phyloP scores from a whole-genome alignment of 2,113 vertebrate species.

The Pteropus alecto region DNA sequence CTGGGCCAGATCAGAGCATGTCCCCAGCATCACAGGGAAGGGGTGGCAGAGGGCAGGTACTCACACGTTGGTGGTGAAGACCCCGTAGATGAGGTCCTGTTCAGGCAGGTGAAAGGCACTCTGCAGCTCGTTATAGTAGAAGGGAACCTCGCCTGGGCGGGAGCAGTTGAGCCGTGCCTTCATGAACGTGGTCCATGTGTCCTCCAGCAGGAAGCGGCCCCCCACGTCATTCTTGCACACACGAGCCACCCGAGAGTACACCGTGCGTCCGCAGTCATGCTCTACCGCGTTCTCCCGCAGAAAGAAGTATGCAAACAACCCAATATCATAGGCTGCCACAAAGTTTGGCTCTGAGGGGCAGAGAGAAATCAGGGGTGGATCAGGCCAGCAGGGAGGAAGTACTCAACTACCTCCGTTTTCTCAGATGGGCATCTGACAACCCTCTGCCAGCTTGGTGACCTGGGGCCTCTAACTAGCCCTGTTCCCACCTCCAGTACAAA shows the following conservation, averaged over 20 bases:
- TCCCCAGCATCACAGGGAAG: not conserved
- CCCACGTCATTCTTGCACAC: slow-evolving; percentile 93
- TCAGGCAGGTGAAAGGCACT: slow-evolving; percentile 93
- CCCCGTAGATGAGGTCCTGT: slow-evolving; percentile 92
- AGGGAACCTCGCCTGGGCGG: slow-evolving; percentile 91
- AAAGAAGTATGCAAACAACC: slow-evolving; percentile 92
- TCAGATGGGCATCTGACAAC: not conserved
- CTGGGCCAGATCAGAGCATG: not conserved
- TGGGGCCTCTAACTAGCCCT: not conserved
- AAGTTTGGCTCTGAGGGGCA: slow-evolving; percentile 90
- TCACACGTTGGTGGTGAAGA: slow-evolving; percentile 95
- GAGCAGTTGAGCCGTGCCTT: slow-evolving; percentile 93
- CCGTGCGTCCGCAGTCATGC: slow-evolving; percentile 91
- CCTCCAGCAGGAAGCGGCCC: slow-evolving; percentile 92
- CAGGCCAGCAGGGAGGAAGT: not conserved
- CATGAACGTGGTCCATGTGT: slow-evolving; percentile 94
- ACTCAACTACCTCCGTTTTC: fast-evolving
- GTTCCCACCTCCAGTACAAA: not conserved
- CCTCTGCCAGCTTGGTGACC: not conserved
- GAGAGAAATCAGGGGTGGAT: not conserved
- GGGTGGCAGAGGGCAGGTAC: slow-evolving; percentile 56
- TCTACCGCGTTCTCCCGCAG: slow-evolving; percentile 92
- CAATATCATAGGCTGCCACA: slow-evolving; percentile 92
- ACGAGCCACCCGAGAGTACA: slow-evolving; percentile 91
- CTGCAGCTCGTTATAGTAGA: slow-evolving; percentile 93